A percentile compares a stretch with the other conserved stretches of the same genome.
Evolutionary conservation across 2,888 invertebrate species (phyloP).

Genomic region (Cinara cedri): DNA sequence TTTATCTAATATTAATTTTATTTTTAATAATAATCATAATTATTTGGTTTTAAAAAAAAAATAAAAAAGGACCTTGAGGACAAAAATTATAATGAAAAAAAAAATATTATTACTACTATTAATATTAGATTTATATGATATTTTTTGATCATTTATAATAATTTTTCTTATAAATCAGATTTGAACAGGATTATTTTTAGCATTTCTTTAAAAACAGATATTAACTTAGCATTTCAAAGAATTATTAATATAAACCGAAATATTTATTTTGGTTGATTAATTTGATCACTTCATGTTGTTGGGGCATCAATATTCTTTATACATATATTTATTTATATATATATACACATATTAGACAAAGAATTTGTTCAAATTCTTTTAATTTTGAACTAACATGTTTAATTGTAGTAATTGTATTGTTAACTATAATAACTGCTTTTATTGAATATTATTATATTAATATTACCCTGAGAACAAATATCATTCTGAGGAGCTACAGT

Average conservation of each 20-base stretch:
- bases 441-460: conserved; percentile 82
- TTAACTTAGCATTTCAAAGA: conserved; percentile 29
- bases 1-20: conserved; percentile 26
- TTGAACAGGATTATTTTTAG: conserved; percentile 30
- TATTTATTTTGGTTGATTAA: conserved; percentile 58
- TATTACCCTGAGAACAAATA: conserved; percentile 81
- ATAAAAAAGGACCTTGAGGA: neutral
- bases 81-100: neutral
- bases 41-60: conserved; percentile 31
- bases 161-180: conserved; percentile 28
- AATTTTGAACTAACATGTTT: conserved; percentile 65
- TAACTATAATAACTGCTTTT: conserved; percentile 76
- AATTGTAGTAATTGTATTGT: conserved; percentile 71
- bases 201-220: conserved; percentile 28
- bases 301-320: conserved; percentile 77
- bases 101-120: neutral
- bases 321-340: no score
- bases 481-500: conserved; percentile 81
- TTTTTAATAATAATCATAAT: conserved; percentile 31
- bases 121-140: conserved; percentile 34
- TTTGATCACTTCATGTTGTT: conserved; percentile 73
- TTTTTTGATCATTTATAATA: conserved; percentile 12
- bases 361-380: conserved; percentile 7
- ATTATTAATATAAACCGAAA: conserved; percentile 34
- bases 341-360: conserved; percentile 62